These are phyloP conservation scores for Coenonympha glycerion DNA, from an alignment of 2,888 invertebrate species.

Conservation along the genomic window DNA sequence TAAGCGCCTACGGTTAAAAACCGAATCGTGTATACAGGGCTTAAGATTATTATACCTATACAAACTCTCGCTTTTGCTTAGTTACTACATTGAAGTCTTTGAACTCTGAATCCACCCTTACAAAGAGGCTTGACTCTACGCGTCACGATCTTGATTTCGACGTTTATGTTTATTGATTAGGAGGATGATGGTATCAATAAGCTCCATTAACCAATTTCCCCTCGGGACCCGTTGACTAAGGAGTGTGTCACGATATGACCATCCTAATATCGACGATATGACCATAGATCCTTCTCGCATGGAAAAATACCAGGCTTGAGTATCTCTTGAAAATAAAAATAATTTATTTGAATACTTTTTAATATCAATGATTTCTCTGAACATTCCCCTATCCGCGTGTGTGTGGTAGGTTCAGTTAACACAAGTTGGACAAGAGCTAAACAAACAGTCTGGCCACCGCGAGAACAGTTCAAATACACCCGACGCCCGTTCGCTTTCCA, in stretches of 20 bases:
- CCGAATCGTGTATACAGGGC: conserved; percentile 9
- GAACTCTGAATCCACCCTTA: conserved; percentile 51
- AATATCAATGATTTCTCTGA: background rate
- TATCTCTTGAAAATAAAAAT: no score
- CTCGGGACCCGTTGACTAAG: conserved; percentile 55
- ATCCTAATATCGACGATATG: no score
- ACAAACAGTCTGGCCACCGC: conserved; percentile 56
- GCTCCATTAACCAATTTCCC: conserved; percentile 70
- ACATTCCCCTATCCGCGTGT: background rate
- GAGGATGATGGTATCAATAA: conserved; percentile 55
- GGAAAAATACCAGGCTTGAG: no score
- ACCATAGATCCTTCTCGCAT: no score
- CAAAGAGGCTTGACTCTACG: conserved; percentile 52
- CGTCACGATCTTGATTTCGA: conserved; percentile 57
- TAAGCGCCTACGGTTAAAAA: background rate
- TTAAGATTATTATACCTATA: conserved; percentile 44
- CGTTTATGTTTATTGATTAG: conserved; percentile 72
- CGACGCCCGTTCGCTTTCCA: conserved; percentile 57
- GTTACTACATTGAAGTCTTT: conserved; percentile 59
- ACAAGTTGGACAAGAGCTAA: conserved; percentile 55
- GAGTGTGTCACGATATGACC: no score
- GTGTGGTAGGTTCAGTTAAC: conserved; percentile 43
- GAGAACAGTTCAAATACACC: conserved; percentile 58
- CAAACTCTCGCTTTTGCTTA: conserved; percentile 37
- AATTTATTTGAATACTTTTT: no score